Percentiles rank a stretch among this genome's conserved stretches.
phyloP scores from a whole-genome alignment of 37 sponge, comb jelly and placozoan species.

The Oscarella lobularis region DNA sequence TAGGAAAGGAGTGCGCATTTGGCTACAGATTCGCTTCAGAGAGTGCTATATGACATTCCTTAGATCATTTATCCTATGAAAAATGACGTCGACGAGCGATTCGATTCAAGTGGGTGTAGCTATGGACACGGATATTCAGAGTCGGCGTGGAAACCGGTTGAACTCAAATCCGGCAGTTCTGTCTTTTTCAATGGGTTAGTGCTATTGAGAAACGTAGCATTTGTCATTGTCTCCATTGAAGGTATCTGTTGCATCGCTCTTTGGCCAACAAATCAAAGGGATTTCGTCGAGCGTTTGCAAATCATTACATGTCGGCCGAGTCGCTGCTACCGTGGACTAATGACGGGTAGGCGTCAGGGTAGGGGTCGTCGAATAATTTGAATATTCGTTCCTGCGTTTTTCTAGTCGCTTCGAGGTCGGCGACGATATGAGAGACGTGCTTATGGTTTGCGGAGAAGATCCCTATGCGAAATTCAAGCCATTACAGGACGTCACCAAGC shows the following conservation, averaged over 20 bases:
- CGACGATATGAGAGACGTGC: constrained; percentile 4
- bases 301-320: constrained; percentile 7
- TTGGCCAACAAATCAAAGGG: not conserved
- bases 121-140: constrained; percentile 1
- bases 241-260: constrained; percentile 1
- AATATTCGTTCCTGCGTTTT: too few relatives aligned
- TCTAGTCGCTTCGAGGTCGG: not conserved
- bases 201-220: not conserved
- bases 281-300: constrained; percentile 8
- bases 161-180: not conserved
- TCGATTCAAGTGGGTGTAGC: not conserved
- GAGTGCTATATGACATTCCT: too few relatives aligned
- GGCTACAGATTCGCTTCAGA: too few relatives aligned
- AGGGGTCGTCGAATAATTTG: too few relatives aligned
- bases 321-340: constrained; percentile 5
- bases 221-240: not conserved
- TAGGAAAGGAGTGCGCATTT: not conserved
- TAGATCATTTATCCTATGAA: constrained; percentile 1
- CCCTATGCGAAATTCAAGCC: constrained; percentile 6
- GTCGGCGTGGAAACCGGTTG: not conserved
- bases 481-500: not conserved
- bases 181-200: constrained; percentile 5
- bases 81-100: not conserved
- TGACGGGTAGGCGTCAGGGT: constrained; percentile 11
- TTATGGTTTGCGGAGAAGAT: not conserved